Percentiles rank a stretch among this genome's conserved stretches.
Evolutionary conservation across 2,113 vertebrate genomes (phyloP).

Genomic region (Nycticebus coucang): DNA sequence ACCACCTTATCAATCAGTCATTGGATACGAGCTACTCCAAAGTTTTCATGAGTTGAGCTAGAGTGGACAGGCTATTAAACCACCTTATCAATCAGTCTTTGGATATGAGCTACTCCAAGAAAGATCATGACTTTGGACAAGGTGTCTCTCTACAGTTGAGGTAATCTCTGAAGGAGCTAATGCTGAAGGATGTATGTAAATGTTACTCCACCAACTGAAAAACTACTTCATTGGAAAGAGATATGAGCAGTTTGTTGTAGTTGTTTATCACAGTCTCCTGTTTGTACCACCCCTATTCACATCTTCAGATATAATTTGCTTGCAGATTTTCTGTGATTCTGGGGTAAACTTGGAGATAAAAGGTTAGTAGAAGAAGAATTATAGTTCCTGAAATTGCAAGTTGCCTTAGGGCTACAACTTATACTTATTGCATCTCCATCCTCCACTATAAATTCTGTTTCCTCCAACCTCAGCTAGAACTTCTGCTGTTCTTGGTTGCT

Average conservation of each 20-base stretch:
- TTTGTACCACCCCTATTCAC: background rate
- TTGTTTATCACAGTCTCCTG: background rate
- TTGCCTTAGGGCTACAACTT: background rate
- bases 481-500: background rate
- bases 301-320: slow-evolving; percentile 2
- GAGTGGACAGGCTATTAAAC: background rate
- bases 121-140: background rate
- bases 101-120: background rate
- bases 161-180: background rate
- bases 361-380: background rate
- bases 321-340: background rate
- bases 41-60: background rate
- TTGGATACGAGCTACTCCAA: background rate
- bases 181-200: background rate
- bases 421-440: background rate
- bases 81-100: background rate
- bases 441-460: slow-evolving; percentile 17
- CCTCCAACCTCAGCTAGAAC: background rate
- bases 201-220: background rate
- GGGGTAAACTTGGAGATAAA: background rate
- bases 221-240: background rate
- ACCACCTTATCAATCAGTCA: background rate
- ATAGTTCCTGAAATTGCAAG: background rate
- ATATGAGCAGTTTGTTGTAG: background rate
- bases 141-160: background rate